These are phyloP conservation scores for Parthenolecanium corni DNA, from an alignment of 2,888 invertebrate genomes.

Conservation along the genomic window DNA sequence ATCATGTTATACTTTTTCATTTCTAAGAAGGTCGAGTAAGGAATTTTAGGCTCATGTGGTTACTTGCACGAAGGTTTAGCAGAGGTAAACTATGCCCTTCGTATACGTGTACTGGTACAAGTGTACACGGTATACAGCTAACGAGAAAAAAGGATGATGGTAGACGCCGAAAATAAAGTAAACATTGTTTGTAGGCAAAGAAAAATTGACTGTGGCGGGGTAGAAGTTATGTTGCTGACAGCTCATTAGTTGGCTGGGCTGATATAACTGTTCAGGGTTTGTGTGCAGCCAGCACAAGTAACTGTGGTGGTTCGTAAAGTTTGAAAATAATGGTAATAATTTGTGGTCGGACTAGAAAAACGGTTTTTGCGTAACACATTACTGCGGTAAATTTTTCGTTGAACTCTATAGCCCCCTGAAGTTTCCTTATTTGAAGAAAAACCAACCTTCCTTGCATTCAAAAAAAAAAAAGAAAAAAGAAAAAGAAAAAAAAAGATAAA, in stretches of 20 bases:
- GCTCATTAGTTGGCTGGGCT: constrained; percentile 10
- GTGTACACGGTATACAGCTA: neutral
- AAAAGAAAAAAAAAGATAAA: too few relatives aligned
- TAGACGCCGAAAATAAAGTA: constrained; percentile 16
- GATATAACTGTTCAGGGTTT: constrained; percentile 10
- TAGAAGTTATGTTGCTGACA: constrained; percentile 19
- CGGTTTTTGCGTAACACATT: neutral
- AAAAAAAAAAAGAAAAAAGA: too few relatives aligned
- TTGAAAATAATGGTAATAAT: constrained; percentile 16
- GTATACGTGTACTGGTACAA: too few relatives aligned
- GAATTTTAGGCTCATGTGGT: too few relatives aligned
- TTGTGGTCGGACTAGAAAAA: constrained; percentile 3
- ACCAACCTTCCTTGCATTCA: too few relatives aligned
- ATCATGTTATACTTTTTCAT: too few relatives aligned
- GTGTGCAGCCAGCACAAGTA: neutral
- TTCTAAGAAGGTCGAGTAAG: too few relatives aligned
- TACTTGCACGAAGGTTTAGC: too few relatives aligned
- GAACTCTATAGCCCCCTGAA: neutral
- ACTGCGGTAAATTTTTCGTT: neutral
- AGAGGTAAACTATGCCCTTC: too few relatives aligned
- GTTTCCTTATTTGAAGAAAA: neutral
- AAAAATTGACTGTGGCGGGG: constrained; percentile 16
- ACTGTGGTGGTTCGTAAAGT: neutral
- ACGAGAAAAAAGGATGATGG: constrained; percentile 1
- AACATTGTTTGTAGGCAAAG: constrained; percentile 11